phyloP scores from a whole-genome alignment of 2,888 invertebrate genomes.

The Polydrusus tereticollis region DNA sequence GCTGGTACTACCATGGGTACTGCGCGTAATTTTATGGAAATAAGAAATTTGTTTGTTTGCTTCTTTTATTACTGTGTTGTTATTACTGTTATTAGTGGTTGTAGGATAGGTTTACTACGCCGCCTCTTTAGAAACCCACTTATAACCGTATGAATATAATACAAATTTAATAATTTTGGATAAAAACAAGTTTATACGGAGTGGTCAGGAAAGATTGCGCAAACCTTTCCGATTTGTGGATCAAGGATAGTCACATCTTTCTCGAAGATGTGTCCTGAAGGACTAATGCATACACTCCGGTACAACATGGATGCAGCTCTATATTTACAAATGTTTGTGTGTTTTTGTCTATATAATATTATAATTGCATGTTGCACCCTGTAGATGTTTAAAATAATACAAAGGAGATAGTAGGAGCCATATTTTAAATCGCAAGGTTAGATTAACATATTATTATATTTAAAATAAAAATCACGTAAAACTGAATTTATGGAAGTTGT shows the following conservation, averaged over 20 bases:
- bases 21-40: conserved; percentile 41
- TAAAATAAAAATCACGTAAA: conserved; percentile 10
- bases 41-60: conserved; percentile 31
- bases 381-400: background rate
- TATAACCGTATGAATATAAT: too few relatives aligned
- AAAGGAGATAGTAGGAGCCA: background rate
- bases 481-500: background rate
- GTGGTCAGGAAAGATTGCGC: too few relatives aligned
- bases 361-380: background rate
- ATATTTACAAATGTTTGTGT: too few relatives aligned
- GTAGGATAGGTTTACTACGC: background rate
- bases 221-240: too few relatives aligned
- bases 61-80: background rate
- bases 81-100: background rate
- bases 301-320: too few relatives aligned
- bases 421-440: background rate
- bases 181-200: too few relatives aligned
- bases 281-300: too few relatives aligned
- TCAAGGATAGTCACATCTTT: too few relatives aligned
- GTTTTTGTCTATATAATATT: too few relatives aligned
- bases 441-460: background rate
- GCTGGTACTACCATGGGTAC: conserved; percentile 39
- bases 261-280: too few relatives aligned
- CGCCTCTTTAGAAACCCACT: too few relatives aligned
- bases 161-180: too few relatives aligned